These are phyloP conservation scores for Pristionchus exspectatus DNA, from an alignment of 2,888 invertebrate species.

Conservation along the genomic window DNA sequence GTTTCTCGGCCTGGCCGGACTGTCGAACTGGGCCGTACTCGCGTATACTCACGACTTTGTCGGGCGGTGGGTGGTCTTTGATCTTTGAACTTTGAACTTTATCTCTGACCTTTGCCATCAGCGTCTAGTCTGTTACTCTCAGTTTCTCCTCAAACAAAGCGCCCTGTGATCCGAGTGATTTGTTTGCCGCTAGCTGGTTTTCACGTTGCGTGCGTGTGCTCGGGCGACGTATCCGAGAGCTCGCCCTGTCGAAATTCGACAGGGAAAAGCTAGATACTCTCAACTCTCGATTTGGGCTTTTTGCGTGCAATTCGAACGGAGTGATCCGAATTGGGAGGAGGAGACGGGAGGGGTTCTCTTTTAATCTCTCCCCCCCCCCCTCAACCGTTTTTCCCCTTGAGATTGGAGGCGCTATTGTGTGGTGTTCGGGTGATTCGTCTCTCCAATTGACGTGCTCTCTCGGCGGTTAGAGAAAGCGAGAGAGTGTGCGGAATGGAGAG, in stretches of 20 bases:
- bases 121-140: constrained; percentile 5
- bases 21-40: constrained; percentile 77
- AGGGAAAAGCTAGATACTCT: not conserved
- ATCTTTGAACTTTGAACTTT: constrained; percentile 28
- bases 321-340: constrained; percentile 10
- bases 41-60: constrained; percentile 78
- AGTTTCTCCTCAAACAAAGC: not conserved
- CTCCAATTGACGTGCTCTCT: not conserved
- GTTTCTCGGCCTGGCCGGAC: constrained; percentile 71
- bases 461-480: constrained; percentile 10
- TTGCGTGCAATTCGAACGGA: constrained; percentile 8
- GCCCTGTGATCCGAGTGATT: not conserved
- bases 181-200: constrained; percentile 19
- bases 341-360: not conserved
- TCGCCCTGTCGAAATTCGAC: not conserved
- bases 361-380: constrained; percentile 20
- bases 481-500: not conserved
- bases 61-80: constrained; percentile 67
- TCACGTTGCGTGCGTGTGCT: not conserved
- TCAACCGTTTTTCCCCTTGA: constrained; percentile 28
- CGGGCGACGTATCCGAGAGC: constrained; percentile 1
- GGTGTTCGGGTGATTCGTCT: constrained; percentile 4
- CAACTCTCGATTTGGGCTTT: not conserved
- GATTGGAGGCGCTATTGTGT: constrained; percentile 3
- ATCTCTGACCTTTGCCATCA: not conserved